Percentiles rank a stretch among this genome's conserved stretches.
These are phyloP conservation scores for Ophion obscuratus DNA, from an alignment of 2,888 invertebrate species.

Conservation along the genomic window DNA sequence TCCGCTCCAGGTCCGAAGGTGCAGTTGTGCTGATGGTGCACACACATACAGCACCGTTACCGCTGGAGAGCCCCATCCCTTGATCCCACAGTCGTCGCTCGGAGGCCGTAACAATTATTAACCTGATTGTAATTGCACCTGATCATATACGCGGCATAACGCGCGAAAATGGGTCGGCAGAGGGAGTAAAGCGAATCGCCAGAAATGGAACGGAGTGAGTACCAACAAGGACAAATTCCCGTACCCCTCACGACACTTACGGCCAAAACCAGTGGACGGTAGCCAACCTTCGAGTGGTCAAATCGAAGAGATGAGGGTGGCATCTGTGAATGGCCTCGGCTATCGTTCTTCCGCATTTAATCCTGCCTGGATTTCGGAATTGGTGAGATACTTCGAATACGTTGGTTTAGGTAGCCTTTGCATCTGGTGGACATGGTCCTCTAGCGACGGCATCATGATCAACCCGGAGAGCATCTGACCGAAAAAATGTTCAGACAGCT, in stretches of 20 bases:
- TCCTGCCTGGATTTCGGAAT: slow-evolving; percentile 71
- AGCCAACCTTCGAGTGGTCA: slow-evolving; percentile 42
- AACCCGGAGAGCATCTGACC: neutral
- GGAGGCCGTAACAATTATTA: slow-evolving; percentile 79
- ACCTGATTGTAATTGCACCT: slow-evolving; percentile 82
- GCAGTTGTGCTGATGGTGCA: slow-evolving; percentile 33
- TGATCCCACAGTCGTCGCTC: slow-evolving; percentile 67
- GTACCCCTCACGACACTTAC: slow-evolving; percentile 19
- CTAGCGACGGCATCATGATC: neutral
- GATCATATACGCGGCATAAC: slow-evolving; percentile 79
- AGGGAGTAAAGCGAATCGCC: slow-evolving; percentile 35
- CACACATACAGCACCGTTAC: slow-evolving; percentile 33
- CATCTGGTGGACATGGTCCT: neutral
- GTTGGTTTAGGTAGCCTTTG: slow-evolving; percentile 4
- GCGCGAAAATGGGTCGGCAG: slow-evolving; percentile 64
- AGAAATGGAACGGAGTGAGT: slow-evolving; percentile 51
- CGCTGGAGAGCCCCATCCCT: slow-evolving; percentile 62
- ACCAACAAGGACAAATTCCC: slow-evolving; percentile 50
- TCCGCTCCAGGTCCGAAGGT: slow-evolving; percentile 32
- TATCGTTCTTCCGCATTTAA: slow-evolving; percentile 71
- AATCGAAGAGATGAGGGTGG: slow-evolving; percentile 68
- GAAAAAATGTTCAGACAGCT: neutral
- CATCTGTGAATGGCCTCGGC: slow-evolving; percentile 66
- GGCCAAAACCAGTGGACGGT: slow-evolving; percentile 30
- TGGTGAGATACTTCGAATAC: slow-evolving; percentile 53